These are phyloP conservation scores for Dorcus hopei DNA, from an alignment of 2,888 invertebrate species.

Conservation along the genomic window DNA sequence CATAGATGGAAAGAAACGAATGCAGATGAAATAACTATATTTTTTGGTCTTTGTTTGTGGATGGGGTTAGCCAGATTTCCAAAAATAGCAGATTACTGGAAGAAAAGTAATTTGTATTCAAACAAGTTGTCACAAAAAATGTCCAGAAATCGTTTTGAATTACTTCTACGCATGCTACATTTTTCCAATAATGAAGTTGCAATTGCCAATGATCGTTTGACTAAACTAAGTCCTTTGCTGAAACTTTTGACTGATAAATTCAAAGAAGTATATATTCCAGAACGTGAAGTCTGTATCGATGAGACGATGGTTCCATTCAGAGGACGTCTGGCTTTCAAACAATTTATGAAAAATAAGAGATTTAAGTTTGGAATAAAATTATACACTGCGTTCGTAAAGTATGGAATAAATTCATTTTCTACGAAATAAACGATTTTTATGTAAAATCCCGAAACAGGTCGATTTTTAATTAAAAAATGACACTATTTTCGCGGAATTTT, in stretches of 20 bases:
- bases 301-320: slow-evolving; percentile 1
- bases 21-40: slow-evolving; percentile 17
- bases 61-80: slow-evolving; percentile 24
- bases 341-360: neutral
- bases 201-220: slow-evolving; percentile 9
- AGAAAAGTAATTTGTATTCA: slow-evolving; percentile 10
- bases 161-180: slow-evolving; percentile 16
- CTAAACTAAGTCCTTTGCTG: slow-evolving; percentile 13
- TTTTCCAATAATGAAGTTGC: slow-evolving; percentile 22
- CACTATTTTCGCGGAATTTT: no score
- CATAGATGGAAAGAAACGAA: slow-evolving; percentile 13
- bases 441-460: no score
- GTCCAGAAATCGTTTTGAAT: slow-evolving; percentile 16
- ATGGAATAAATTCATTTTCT: no score
- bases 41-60: slow-evolving; percentile 23
- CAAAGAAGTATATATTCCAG: neutral
- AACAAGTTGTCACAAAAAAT: slow-evolving; percentile 10
- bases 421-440: no score
- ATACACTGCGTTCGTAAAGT: no score
- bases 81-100: slow-evolving; percentile 18
- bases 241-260: neutral
- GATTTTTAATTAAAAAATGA: no score
- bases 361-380: slow-evolving; percentile 4
- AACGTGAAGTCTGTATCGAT: slow-evolving; percentile 1
- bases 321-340: neutral